A percentile compares a stretch with the other conserved stretches of the same genome.
Conservation (phyloP, 2,797 vertebrate species). For the Platalea minor region DNA sequence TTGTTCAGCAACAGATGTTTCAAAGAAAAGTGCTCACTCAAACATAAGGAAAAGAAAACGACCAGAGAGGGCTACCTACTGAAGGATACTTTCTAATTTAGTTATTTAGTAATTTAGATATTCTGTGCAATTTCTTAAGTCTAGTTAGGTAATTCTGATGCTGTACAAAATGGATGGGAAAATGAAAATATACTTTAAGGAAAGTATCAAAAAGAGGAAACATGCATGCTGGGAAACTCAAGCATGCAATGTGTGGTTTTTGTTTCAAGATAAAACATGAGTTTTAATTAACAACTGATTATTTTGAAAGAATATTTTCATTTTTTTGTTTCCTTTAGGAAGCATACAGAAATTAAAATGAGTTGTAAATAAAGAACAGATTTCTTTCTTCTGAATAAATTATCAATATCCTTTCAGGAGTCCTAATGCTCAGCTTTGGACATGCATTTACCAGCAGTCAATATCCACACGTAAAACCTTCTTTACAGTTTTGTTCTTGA, state of each 20-base stretch:
- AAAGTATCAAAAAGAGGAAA: background rate
- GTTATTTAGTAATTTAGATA: background rate
- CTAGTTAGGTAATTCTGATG: constrained; percentile 21
- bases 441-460: background rate
- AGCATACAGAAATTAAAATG: background rate
- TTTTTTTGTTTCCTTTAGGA: background rate
- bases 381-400: background rate
- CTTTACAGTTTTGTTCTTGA: background rate
- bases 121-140: background rate
- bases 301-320: background rate
- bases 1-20: background rate
- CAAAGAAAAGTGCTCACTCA: background rate
- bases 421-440: background rate
- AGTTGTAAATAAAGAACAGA: background rate
- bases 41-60: background rate
- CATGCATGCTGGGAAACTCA: background rate
- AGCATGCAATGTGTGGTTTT: background rate
- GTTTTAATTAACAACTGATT: background rate
- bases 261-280: background rate
- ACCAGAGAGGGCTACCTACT: background rate
- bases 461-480: background rate
- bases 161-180: background rate
- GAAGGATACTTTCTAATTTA: background rate
- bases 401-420: background rate
- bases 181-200: background rate